These are phyloP conservation scores for Mesoclemmys tuberculata DNA, from an alignment of 2,113 vertebrate species.

Conservation along the genomic window DNA sequence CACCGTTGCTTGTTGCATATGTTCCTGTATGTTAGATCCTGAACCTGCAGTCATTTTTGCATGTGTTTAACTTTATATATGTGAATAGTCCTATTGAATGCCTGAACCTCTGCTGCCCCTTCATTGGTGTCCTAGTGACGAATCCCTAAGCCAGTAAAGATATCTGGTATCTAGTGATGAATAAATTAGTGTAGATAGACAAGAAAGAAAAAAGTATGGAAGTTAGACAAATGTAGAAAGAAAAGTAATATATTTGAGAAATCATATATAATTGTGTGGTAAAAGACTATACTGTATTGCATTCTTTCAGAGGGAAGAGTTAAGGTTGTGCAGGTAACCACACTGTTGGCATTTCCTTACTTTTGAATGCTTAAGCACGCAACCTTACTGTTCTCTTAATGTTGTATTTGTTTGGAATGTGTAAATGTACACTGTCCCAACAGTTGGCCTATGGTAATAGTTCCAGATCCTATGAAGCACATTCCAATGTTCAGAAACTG, in stretches of 20 bases:
- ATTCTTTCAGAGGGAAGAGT: neutral
- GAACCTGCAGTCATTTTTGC: neutral
- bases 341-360: neutral
- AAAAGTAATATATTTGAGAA: neutral
- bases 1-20: neutral
- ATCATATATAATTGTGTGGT: fast-evolving
- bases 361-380: neutral
- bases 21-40: neutral
- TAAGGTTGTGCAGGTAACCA: neutral
- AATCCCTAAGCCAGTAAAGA: neutral
- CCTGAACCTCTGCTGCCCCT: neutral
- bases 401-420: neutral
- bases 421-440: neutral
- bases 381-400: fast-evolving
- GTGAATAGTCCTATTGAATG: neutral
- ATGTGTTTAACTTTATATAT: neutral
- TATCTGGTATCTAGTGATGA: neutral
- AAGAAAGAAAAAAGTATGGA: neutral
- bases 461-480: neutral
- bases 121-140: fast-evolving
- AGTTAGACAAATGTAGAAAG: fast-evolving
- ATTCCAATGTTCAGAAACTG: neutral
- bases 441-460: fast-evolving
- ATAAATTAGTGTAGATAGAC: neutral
- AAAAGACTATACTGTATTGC: neutral